Conservation (phyloP, 2,113 vertebrate genomes). For the Scomber colias region DNA sequence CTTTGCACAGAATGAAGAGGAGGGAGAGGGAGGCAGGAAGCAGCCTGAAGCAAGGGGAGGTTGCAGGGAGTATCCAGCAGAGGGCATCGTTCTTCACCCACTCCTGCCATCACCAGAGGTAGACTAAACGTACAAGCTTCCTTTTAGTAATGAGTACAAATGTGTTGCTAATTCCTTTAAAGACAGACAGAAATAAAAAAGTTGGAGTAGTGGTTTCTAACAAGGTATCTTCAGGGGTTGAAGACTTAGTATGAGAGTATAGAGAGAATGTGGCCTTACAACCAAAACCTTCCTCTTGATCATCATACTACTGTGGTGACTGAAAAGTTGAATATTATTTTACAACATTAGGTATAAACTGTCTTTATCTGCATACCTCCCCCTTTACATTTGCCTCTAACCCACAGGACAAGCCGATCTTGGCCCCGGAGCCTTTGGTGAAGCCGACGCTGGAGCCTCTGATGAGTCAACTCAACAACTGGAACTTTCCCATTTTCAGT, state of each 20-base stretch:
- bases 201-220: too few species aligned
- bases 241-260: neutral
- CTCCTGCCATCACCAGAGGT: conserved; percentile 82
- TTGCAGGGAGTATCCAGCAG: conserved; percentile 71
- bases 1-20: conserved; percentile 93
- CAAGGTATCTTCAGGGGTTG: too few species aligned
- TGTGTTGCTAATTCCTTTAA: neutral
- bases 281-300: neutral
- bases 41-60: conserved; percentile 60
- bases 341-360: too few species aligned
- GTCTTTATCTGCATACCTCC: neutral
- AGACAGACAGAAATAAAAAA: neutral
- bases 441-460: conserved; percentile 90
- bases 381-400: neutral
- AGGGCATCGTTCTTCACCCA: conserved; percentile 82
- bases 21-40: conserved; percentile 85
- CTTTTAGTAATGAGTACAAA: neutral
- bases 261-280: neutral
- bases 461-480: conserved; percentile 93
- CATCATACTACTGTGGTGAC: neutral
- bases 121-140: neutral
- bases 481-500: conserved; percentile 99
- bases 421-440: conserved; percentile 88
- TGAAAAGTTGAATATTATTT: neutral
- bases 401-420: conserved; percentile 88